Conservation (phyloP, 2,113 vertebrate genomes). For the Chloropsis hardwickii region DNA sequence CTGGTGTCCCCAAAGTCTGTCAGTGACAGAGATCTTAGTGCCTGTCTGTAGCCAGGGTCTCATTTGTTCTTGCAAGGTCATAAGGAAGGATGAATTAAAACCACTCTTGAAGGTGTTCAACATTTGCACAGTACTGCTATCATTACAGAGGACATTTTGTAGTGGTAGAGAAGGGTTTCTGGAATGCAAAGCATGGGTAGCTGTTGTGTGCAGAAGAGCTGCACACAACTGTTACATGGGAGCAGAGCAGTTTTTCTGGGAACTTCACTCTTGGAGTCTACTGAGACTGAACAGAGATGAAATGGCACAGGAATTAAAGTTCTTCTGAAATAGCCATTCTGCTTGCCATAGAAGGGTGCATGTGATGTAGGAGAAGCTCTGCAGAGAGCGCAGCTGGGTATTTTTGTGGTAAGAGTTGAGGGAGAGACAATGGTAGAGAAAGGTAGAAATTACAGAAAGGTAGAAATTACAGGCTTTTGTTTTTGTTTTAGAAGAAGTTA, state of each 20-base stretch:
- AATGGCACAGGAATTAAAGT: not conserved
- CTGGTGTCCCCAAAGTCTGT: not conserved
- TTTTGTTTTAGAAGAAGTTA: not conserved
- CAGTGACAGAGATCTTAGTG: not conserved
- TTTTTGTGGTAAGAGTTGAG: not conserved
- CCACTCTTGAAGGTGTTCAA: not conserved
- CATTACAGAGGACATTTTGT: not conserved
- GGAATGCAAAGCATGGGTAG: not conserved
- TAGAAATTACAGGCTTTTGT: not conserved
- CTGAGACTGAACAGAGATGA: not conserved
- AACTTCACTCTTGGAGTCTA: not conserved
- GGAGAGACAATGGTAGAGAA: not conserved
- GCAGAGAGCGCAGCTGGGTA: not conserved
- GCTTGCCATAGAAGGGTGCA: not conserved
- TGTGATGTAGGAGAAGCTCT: not conserved
- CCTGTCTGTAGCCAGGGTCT: not conserved
- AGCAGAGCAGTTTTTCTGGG: not conserved
- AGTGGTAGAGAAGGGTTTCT: not conserved
- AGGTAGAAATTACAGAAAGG: not conserved
- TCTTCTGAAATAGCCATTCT: not conserved
- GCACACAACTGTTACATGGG: not conserved
- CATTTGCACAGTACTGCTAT: not conserved
- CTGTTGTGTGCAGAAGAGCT: not conserved
- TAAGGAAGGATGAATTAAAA: not conserved
- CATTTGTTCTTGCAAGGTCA: fast-evolving